Conservation (phyloP, 37 sponge, comb jelly and placozoan species). For the Theonella swinhoei region DNA sequence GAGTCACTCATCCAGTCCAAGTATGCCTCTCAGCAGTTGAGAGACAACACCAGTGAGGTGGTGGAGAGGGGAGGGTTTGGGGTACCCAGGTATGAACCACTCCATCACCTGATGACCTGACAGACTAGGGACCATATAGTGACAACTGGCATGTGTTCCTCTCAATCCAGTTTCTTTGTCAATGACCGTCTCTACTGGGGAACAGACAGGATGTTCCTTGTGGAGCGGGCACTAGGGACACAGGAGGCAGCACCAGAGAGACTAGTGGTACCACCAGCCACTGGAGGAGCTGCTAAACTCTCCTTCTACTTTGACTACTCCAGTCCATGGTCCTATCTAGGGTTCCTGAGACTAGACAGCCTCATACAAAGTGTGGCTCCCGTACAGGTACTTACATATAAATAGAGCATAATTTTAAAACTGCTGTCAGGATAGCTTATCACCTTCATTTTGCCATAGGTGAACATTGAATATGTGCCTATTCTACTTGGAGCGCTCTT, state of each 20-base stretch:
- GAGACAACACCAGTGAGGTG: constrained; percentile 82
- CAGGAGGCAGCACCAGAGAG: constrained; percentile 60
- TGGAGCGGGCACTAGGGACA: constrained; percentile 72
- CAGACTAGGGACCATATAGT: not conserved
- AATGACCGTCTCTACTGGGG: constrained; percentile 76
- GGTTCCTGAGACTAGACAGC: constrained; percentile 37
- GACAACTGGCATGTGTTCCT: not conserved
- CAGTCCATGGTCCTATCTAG: constrained; percentile 87
- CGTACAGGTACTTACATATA: constrained; percentile 35
- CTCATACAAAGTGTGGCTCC: constrained; percentile 40
- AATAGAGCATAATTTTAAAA: not conserved
- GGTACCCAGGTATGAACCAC: constrained; percentile 73
- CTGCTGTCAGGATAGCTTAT: not conserved
- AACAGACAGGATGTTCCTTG: constrained; percentile 81
- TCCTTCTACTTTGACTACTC: constrained; percentile 90
- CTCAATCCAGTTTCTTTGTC: constrained; percentile 72
- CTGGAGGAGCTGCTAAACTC: constrained; percentile 32
- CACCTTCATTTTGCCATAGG: not conserved
- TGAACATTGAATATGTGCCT: constrained; percentile 82
- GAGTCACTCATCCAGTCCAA: constrained; percentile 9
- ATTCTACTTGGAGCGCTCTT: constrained; percentile 88
- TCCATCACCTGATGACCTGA: not conserved
- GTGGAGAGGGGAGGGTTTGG: constrained; percentile 87
- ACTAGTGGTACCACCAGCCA: constrained; percentile 21
- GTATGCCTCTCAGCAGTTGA: constrained; percentile 48